Conservation (phyloP, 2,113 vertebrate genomes). For the Myiozetetes cayanensis region DNA sequence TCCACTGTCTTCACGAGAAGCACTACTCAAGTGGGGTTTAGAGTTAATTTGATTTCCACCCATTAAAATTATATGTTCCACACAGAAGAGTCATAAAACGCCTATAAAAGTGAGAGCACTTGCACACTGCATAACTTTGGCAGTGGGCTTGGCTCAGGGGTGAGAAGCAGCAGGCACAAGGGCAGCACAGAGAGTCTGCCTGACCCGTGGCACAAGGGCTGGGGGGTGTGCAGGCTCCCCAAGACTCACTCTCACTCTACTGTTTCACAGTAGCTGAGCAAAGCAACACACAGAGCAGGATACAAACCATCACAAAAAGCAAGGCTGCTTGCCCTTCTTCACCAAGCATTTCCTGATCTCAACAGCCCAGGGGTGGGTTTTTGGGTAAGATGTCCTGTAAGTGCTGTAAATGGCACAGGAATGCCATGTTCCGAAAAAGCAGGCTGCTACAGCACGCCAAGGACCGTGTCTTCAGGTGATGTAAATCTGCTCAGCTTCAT, state of each 20-base stretch:
- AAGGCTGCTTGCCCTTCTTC: neutral
- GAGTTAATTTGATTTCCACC: conserved; percentile 50
- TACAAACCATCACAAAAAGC: neutral
- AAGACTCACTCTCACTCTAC: rapidly evolving
- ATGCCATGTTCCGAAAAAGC: neutral
- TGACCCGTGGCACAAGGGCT: rapidly evolving
- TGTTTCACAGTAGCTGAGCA: neutral
- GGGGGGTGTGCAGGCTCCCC: neutral
- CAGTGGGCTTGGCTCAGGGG: neutral
- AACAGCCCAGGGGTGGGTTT: neutral
- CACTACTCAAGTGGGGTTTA: conserved; percentile 19
- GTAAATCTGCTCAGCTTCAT: conserved; percentile 47
- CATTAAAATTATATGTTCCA: conserved; percentile 51
- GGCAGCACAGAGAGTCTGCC: neutral
- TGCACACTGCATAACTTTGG: neutral
- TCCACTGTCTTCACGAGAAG: conserved; percentile 11
- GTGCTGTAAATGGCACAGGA: rapidly evolving
- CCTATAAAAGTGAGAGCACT: conserved; percentile 31
- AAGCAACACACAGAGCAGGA: neutral
- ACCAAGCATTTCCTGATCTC: rapidly evolving
- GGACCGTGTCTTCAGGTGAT: neutral
- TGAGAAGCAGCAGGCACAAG: neutral
- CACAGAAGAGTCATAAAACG: conserved; percentile 1
- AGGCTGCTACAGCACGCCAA: neutral
- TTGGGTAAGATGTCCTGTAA: neutral